Conservation (phyloP, 2,113 vertebrate species). For the Pteruthius melanotis region DNA sequence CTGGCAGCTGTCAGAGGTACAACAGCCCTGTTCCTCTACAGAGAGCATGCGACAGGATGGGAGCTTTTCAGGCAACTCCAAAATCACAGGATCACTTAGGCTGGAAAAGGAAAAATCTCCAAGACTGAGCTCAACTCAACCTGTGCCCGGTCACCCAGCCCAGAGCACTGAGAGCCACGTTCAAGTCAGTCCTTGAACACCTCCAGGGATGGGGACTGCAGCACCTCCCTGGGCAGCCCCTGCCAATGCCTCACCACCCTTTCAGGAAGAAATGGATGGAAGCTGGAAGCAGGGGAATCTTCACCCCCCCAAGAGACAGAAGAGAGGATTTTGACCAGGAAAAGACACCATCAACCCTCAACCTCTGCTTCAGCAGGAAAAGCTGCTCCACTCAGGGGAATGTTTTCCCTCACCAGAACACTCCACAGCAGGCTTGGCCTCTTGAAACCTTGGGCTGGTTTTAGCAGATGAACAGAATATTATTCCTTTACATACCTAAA, state of each 20-base stretch:
- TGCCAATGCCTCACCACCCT: neutral
- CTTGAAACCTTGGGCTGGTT: neutral
- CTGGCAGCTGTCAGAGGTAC: neutral
- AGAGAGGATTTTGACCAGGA: neutral
- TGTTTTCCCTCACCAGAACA: neutral
- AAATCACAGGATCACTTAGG: neutral
- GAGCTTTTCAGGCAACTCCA: neutral
- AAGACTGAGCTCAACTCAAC: accelerated
- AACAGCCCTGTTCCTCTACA: neutral
- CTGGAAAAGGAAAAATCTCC: neutral
- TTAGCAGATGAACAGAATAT: neutral
- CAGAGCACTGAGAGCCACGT: neutral
- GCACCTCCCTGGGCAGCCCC: neutral
- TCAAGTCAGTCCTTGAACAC: neutral
- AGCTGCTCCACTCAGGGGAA: neutral
- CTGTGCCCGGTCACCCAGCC: neutral
- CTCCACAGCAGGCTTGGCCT: neutral
- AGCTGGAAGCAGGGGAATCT: neutral
- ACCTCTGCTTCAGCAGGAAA: neutral
- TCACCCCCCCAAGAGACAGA: accelerated
- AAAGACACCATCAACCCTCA: neutral
- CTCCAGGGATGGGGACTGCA: neutral
- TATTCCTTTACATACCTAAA: neutral
- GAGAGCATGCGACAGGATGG: accelerated
- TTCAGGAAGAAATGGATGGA: neutral